Evolutionary conservation across 1,140 invertebrate species (phyloP), one percentile per base, ranked within the genome.

Genomic region (Eriosoma lanigerum): DNA sequence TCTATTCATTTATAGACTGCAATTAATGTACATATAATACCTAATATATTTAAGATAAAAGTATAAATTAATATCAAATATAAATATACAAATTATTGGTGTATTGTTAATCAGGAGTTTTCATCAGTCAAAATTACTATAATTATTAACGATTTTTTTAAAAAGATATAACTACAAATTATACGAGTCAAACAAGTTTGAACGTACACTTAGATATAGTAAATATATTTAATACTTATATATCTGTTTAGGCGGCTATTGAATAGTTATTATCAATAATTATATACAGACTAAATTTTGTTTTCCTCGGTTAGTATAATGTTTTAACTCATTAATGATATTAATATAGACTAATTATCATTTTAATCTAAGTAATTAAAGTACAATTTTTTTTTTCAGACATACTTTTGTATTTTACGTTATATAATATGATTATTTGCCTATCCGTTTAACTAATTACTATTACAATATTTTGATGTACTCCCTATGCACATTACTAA

Each of bases 131-230:
- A 15, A n/a, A 54, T 5, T 13, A n/a, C 56, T 64, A 38, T 38
- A 64, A 68, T 68, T 68, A 68, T 46, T 9, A 17, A 13, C 21
- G 3, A 46, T 17, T 48, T 68, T 24, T 48, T 24, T 24, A 29
- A 1, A 52, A 72, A 17, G 1, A 19, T 6, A 48, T 44, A 46
- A 48, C 56, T 78, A 62, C 38, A 60, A 62, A 78, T 78, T 29
- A 78, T 78, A 62, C 54, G 26, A 60, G 56, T 46, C 8, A 60
- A 78, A 60, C 75, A 29, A 62, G 75, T 78, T 78, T 78, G 3
- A 38, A 78, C 32, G 10, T 26, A 44, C 1, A 38, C 15, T 26
- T 9, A 75, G 38, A 73, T 73, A 54, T 29, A 52, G 24, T 38
- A 15, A 1, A 32, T 68, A 48, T 46, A 48, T 24, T 12, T 48